phyloP scores from a whole-genome alignment of 2,797 vertebrate species.

The Sorex maritimensis region DNA sequence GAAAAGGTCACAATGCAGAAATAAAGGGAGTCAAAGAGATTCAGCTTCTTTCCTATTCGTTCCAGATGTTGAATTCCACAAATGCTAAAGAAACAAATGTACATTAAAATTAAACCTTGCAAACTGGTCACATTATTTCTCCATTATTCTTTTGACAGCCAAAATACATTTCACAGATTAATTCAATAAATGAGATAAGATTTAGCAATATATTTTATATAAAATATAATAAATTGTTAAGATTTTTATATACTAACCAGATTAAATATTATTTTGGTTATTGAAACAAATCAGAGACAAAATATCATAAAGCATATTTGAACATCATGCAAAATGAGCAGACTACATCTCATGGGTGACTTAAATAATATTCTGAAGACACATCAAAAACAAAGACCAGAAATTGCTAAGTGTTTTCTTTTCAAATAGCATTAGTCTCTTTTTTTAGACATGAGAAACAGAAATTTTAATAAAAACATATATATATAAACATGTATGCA shows the following conservation, averaged over 20 bases:
- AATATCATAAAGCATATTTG: neutral
- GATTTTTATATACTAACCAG: neutral
- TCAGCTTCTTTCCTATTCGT: conserved; percentile 93
- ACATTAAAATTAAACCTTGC: conserved; percentile 79
- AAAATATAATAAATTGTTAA: neutral
- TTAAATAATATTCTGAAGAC: neutral
- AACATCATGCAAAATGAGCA: neutral
- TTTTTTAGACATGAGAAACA: neutral
- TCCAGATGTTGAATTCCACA: conserved; percentile 94
- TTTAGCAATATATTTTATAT: neutral
- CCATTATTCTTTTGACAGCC: conserved; percentile 9
- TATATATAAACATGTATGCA: neutral
- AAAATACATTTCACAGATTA: conserved; percentile 62
- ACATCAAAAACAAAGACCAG: neutral
- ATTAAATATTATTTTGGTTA: conserved; percentile 74
- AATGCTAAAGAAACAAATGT: conserved; percentile 90
- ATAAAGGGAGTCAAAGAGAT: conserved; percentile 94
- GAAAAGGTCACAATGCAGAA: conserved; percentile 95
- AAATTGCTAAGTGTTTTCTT: neutral
- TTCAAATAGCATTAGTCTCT: neutral
- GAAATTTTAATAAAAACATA: neutral
- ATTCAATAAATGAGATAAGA: neutral
- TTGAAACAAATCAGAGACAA: neutral
- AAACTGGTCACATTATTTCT: conserved; percentile 52
- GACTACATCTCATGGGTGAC: neutral